Percentiles rank a stretch among this genome's conserved stretches.
phyloP scores from a whole-genome alignment of 2,888 invertebrate genomes.

The Drosophila birchii region DNA sequence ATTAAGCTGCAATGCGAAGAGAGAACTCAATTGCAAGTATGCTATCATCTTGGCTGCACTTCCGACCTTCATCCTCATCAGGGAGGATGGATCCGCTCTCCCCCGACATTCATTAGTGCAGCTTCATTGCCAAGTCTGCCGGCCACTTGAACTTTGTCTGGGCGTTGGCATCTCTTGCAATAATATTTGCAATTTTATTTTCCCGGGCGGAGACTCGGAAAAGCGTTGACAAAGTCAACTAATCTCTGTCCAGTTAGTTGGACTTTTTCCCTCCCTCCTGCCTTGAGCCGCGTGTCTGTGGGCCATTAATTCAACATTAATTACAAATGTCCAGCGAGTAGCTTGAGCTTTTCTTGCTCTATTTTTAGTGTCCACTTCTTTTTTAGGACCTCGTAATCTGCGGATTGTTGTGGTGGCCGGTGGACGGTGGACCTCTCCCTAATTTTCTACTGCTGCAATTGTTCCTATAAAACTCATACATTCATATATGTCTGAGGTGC shows the following conservation, averaged over 20 bases:
- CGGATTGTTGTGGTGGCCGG: conserved; percentile 56
- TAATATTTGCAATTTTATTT: conserved; percentile 61
- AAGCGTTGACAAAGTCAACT: conserved; percentile 58
- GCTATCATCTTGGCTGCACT: conserved; percentile 10
- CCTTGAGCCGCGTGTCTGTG: conserved; percentile 60
- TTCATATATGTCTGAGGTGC: conserved; percentile 4
- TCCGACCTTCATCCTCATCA: conserved; percentile 22
- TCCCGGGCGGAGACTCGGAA: conserved; percentile 2
- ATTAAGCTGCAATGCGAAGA: neutral
- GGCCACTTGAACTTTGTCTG: conserved; percentile 73
- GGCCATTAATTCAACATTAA: conserved; percentile 74
- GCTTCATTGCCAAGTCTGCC: conserved; percentile 71
- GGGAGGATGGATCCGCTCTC: neutral
- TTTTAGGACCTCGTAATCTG: conserved; percentile 58
- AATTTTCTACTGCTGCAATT: conserved; percentile 23
- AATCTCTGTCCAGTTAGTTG: conserved; percentile 34
- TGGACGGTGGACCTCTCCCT: conserved; percentile 40
- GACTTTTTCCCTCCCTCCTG: neutral
- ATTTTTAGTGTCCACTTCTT: conserved; percentile 38
- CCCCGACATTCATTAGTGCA: conserved; percentile 62
- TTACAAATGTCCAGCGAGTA: conserved; percentile 60
- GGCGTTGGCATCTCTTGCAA: conserved; percentile 53
- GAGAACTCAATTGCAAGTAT: conserved; percentile 30
- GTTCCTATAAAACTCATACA: conserved; percentile 16
- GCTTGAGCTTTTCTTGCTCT: conserved; percentile 51